A percentile compares a stretch with the other conserved stretches of the same genome.
Conservation (phyloP, 2,113 vertebrate species). For the Crotophaga sulcirostris region DNA sequence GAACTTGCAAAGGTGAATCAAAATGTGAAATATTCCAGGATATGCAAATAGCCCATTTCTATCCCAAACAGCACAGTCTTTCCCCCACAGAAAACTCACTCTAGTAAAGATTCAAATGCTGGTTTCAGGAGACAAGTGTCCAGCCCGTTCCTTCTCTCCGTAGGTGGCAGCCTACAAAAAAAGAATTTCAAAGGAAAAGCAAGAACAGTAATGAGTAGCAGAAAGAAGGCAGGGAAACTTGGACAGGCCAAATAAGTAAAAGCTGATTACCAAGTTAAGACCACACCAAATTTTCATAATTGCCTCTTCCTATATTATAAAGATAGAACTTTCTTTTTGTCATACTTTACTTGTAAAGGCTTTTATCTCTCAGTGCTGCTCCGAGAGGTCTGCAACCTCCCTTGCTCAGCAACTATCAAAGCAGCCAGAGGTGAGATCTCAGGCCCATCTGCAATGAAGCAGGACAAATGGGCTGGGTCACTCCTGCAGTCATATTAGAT, state of each 20-base stretch:
- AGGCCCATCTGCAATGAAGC: not conserved
- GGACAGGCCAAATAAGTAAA: not conserved
- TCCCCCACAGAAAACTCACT: constrained; percentile 33
- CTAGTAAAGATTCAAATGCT: constrained; percentile 37
- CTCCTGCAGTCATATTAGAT: not conserved
- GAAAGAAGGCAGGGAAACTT: not conserved
- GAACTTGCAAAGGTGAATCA: not conserved
- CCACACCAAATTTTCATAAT: not conserved
- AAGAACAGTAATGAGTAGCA: not conserved
- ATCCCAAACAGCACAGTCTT: not conserved
- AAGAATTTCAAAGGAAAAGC: not conserved
- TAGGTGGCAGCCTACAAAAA: constrained; percentile 45
- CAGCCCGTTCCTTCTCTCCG: not conserved
- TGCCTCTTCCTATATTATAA: not conserved
- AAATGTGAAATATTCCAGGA: not conserved
- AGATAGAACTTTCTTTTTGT: not conserved
- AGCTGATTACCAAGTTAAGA: not conserved
- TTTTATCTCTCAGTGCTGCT: not conserved
- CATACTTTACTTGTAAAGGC: not conserved
- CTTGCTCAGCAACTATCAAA: not conserved
- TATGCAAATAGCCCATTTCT: not conserved
- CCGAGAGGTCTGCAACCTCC: not conserved
- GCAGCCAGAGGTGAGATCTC: not conserved
- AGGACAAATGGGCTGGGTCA: not conserved
- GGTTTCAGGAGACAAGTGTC: constrained; percentile 22